A percentile compares a stretch with the other conserved stretches of the same genome.
phyloP scores from a whole-genome alignment of 2,113 vertebrate species.

The Spheniscus mendiculus region DNA sequence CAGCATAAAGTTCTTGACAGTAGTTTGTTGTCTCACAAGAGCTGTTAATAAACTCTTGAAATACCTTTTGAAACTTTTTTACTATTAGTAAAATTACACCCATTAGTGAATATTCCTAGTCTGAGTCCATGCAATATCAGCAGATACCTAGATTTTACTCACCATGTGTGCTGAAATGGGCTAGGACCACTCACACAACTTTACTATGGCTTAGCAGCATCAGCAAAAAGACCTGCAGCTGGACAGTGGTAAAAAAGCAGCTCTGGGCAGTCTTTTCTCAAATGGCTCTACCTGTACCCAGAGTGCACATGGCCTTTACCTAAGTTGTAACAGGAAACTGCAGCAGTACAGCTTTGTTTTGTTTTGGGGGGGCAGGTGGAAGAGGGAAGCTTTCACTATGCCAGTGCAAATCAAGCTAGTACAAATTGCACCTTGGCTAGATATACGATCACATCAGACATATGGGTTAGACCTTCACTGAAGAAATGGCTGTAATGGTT shows the following conservation, averaged over 20 bases:
- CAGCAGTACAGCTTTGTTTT: not conserved
- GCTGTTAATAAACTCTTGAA: not conserved
- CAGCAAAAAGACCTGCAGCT: not conserved
- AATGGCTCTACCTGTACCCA: accelerated
- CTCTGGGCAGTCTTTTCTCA: not conserved
- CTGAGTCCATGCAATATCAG: not conserved
- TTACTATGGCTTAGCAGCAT: not conserved
- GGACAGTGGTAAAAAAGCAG: not conserved
- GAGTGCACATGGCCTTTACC: not conserved
- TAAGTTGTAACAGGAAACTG: not conserved
- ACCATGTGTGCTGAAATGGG: accelerated
- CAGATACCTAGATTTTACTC: not conserved
- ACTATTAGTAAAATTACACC: not conserved
- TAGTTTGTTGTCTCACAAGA: not conserved
- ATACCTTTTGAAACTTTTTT: not conserved
- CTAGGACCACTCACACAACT: not conserved
- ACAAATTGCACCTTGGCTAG: not conserved
- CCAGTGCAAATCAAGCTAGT: not conserved
- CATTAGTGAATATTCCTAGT: not conserved
- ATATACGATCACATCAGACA: not conserved
- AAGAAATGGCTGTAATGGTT: not conserved
- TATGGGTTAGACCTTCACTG: not conserved
- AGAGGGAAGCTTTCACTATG: not conserved
- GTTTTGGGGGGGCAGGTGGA: not conserved
- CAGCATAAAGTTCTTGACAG: not conserved